phyloP scores from a whole-genome alignment of 2,797 vertebrate species.

The Heterohyrax brucei region DNA sequence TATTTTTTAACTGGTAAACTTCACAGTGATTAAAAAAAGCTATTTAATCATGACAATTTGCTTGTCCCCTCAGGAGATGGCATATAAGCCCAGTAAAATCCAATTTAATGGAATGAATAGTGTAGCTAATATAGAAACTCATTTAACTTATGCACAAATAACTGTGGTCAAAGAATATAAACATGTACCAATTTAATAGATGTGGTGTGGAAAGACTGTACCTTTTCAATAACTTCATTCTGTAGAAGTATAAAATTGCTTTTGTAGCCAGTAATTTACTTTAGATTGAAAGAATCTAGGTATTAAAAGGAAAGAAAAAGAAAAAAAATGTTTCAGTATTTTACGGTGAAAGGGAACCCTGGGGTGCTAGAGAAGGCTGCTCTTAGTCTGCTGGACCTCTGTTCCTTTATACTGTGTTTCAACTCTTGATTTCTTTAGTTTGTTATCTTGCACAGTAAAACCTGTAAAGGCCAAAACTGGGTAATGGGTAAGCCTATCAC shows the following conservation, averaged over 20 bases:
- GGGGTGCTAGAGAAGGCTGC: neutral
- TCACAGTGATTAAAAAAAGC: neutral
- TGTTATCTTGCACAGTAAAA: neutral
- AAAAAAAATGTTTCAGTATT: neutral
- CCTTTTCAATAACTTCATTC: conserved; percentile 26
- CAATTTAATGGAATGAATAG: conserved; percentile 60
- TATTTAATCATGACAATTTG: conserved; percentile 30
- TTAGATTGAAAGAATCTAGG: neutral
- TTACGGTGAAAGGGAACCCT: neutral
- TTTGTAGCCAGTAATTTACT: conserved; percentile 41
- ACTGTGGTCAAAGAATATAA: conserved; percentile 54
- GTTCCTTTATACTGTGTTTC: neutral
- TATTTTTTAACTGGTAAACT: neutral
- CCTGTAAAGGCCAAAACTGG: neutral
- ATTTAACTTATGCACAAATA: conserved; percentile 65
- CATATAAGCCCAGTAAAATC: conserved; percentile 53
- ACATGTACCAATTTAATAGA: conserved; percentile 59
- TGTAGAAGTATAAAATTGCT: neutral
- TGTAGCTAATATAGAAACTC: conserved; percentile 34
- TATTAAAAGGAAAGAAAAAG: neutral
- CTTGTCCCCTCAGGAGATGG: conserved; percentile 31
- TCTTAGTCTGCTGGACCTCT: neutral
- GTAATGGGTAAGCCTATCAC: neutral
- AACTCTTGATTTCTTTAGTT: neutral
- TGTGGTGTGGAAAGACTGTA: neutral